Conservation (phyloP, 2,888 invertebrate species). For the Caenorhabditis japonica region DNA sequence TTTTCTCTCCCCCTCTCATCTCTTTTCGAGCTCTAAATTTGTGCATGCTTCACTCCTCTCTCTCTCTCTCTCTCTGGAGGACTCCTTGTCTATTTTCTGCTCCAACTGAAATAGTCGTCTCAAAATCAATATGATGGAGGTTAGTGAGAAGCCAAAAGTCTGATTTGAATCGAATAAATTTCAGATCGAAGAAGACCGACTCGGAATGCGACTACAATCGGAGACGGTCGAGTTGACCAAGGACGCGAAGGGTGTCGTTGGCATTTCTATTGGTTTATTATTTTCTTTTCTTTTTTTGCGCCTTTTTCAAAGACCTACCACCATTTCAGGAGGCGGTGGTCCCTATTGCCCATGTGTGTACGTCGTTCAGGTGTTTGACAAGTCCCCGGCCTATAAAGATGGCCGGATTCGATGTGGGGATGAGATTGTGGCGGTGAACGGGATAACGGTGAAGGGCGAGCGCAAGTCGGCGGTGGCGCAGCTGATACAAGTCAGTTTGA, state of each 20-base stretch:
- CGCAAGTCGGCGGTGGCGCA: constrained; percentile 98
- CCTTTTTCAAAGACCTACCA: neutral
- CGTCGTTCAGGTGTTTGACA: constrained; percentile 95
- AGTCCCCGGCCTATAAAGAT: constrained; percentile 93
- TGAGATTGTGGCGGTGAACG: constrained; percentile 94
- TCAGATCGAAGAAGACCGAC: constrained; percentile 62
- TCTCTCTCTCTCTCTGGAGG: neutral
- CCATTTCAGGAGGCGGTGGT: constrained; percentile 87
- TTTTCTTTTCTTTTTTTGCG: neutral
- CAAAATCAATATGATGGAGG: constrained; percentile 11
- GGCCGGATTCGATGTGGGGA: constrained; percentile 85
- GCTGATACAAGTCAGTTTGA: constrained; percentile 87
- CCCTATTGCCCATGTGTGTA: constrained; percentile 96
- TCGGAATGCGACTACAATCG: constrained; percentile 63
- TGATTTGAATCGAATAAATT: neutral
- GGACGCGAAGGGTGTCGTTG: constrained; percentile 91
- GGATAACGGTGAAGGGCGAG: constrained; percentile 92
- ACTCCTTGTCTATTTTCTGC: constrained; percentile 1
- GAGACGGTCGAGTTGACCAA: constrained; percentile 85
- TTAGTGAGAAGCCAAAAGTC: neutral
- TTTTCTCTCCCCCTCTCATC: constrained; percentile 7
- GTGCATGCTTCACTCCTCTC: neutral
- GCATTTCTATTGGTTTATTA: constrained; percentile 89
- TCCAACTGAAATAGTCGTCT: neutral
- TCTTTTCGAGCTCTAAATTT: neutral